Conservation (phyloP, 1,140 invertebrate genomes). For the Sinella curviseta region DNA sequence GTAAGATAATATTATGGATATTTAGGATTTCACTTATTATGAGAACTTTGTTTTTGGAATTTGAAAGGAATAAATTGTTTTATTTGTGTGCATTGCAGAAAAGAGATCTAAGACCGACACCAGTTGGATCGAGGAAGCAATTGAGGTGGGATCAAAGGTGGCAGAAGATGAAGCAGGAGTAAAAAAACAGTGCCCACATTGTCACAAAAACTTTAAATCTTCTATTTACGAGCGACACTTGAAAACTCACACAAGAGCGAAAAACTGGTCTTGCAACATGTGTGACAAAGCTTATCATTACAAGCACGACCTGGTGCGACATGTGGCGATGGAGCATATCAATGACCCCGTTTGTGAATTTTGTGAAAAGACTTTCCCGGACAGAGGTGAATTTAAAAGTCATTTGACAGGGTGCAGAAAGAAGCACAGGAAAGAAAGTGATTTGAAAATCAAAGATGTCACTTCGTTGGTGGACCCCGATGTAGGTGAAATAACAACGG, state of each 20-base stretch:
- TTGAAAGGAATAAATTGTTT: neutral
- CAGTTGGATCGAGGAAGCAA: neutral
- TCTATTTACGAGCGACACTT: neutral
- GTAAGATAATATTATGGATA: neutral
- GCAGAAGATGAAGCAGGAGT: neutral
- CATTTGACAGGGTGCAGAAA: neutral
- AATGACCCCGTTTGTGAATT: neutral
- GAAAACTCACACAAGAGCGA: neutral
- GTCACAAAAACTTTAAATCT: neutral
- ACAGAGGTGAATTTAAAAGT: neutral
- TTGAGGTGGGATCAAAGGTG: neutral
- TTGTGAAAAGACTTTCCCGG: neutral
- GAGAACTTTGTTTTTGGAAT: too few relatives aligned
- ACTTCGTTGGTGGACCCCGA: too few relatives aligned
- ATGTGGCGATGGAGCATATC: neutral
- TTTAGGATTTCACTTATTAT: too few relatives aligned
- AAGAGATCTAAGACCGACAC: neutral
- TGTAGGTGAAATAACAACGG: too few relatives aligned
- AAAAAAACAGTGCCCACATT: neutral
- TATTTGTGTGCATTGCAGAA: neutral
- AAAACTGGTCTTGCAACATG: slow-evolving; percentile 1
- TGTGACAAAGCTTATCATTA: slow-evolving; percentile 1
- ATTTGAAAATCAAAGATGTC: neutral
- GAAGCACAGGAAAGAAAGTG: neutral
- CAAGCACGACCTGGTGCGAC: slow-evolving; percentile 1